Conservation (phyloP, 2,888 invertebrate species). For the Cephalotes varians region DNA sequence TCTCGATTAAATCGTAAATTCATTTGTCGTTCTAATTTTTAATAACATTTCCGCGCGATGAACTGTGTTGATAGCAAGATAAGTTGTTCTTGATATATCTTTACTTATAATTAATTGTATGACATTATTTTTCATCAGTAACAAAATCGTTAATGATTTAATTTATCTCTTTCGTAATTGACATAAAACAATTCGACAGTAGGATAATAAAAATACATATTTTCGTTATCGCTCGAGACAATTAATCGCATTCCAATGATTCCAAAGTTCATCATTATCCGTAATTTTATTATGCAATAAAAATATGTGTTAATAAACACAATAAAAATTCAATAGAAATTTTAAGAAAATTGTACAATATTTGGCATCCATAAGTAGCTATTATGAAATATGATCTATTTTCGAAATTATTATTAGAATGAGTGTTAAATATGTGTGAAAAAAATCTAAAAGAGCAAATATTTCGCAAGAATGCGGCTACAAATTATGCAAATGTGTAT, state of each 20-base stretch:
- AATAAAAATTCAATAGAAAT: neutral
- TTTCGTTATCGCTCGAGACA: neutral
- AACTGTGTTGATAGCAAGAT: neutral
- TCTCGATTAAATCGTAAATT: conserved; percentile 13
- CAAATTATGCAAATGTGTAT: neutral
- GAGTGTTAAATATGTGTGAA: neutral
- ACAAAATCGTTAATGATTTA: neutral
- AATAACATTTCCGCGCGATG: neutral
- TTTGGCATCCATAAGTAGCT: neutral
- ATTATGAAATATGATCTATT: neutral
- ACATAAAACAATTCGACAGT: neutral
- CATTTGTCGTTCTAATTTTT: neutral
- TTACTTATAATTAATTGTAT: neutral
- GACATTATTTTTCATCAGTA: neutral
- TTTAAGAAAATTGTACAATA: neutral
- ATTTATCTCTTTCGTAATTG: neutral
- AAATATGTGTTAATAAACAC: neutral
- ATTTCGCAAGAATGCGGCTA: neutral
- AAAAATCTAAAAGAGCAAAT: neutral
- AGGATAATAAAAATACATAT: neutral
- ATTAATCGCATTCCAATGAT: neutral
- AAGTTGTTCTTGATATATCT: neutral
- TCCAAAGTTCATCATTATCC: neutral
- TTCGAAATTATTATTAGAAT: neutral
- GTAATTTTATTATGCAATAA: neutral